Base-by-base conservation (phyloP, 2,797 vertebrate genomes). In the Diceros bicornis region DNA sequence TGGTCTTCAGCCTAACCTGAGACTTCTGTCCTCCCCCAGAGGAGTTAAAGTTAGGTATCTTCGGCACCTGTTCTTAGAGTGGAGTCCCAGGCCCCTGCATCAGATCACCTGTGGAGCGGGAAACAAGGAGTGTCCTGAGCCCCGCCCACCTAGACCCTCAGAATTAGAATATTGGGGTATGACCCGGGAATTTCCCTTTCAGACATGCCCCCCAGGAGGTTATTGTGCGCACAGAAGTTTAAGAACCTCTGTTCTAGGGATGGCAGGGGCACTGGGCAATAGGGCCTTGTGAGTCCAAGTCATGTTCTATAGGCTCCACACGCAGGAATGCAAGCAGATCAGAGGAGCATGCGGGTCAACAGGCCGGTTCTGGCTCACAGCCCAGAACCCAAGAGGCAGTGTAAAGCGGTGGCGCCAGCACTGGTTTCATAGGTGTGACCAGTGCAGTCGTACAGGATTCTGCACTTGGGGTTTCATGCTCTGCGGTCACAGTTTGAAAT, bases 1-100 rank as follows among this genome's bases (percentile, higher is more conserved):
- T 89, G 83, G 37, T 78, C 59, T 64, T 71, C 64, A 93, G 87
- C 41, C 62, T 81, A 91, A 18, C 13, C 41, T 29, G 77, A 83
- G 62, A 77, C 8, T 1, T n/a, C 17, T 21, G 18, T 8, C 20
- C 50, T 77, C 18, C 64, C 1, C 10, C 11, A 6, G 9, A 34
- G 57, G 90, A 62, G 89, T 9, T 79, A 11, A 34, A 41, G 37
- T 74, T 6, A 57, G 55, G n/a, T 55, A 9, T 47, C 17, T 83
- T 41, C 69, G 57, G 23, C 6, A 61, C 11, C 7, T 88, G 55
- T 87, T 77, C 29, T 90, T 55, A 75, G 69, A 75, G 37, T 79
- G 23, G 23, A 23, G 20, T 20, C 21, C 20, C 11, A 25, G 86
- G 23, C 69, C 34, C n/a, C 78, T 79, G 47, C 32, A 44, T 91